A percentile compares a stretch with the other conserved stretches of the same genome.
These are phyloP conservation scores for Ormyrus labotus DNA, from an alignment of 2,888 invertebrate genomes.

Conservation along the genomic window DNA sequence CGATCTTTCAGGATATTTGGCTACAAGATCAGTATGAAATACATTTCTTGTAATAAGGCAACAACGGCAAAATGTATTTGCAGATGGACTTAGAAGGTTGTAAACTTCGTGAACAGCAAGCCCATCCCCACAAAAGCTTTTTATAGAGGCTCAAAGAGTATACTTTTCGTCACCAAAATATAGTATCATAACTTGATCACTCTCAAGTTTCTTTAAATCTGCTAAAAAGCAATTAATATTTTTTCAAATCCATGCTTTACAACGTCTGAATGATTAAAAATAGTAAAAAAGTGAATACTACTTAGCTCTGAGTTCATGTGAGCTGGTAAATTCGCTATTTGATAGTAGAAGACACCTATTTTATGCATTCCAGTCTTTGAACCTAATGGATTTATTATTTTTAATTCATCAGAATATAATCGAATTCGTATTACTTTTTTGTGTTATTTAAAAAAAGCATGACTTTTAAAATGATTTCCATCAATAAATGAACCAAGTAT, in stretches of 20 bases:
- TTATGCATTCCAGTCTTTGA: conserved; percentile 59
- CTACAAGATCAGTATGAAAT: conserved; percentile 42
- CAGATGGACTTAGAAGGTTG: conserved; percentile 45
- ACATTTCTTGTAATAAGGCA: conserved; percentile 46
- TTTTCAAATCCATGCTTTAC: conserved; percentile 56
- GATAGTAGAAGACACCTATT: conserved; percentile 55
- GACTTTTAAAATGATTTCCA: conserved; percentile 52
- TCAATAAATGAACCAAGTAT: conserved; percentile 53
- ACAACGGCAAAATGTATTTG: conserved; percentile 52
- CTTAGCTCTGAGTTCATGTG: conserved; percentile 55
- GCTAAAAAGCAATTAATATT: conserved; percentile 56
- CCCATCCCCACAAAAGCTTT: conserved; percentile 53
- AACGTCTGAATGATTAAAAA: conserved; percentile 54
- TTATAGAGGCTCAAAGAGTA: conserved; percentile 53
- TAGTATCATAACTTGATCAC: conserved; percentile 54
- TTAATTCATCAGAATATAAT: conserved; percentile 58
- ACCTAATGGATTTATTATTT: conserved; percentile 58
- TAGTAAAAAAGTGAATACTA: conserved; percentile 53
- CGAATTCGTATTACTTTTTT: conserved; percentile 49
- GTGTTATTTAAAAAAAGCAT: conserved; percentile 51
- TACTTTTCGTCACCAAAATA: conserved; percentile 42
- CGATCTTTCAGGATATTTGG: conserved; percentile 43
- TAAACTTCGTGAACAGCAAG: no score
- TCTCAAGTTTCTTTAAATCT: conserved; percentile 53
- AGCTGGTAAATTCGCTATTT: conserved; percentile 13